Evolutionary conservation across 1,140 invertebrate genomes (phyloP).

Genomic region (Bradysia coprophila): DNA sequence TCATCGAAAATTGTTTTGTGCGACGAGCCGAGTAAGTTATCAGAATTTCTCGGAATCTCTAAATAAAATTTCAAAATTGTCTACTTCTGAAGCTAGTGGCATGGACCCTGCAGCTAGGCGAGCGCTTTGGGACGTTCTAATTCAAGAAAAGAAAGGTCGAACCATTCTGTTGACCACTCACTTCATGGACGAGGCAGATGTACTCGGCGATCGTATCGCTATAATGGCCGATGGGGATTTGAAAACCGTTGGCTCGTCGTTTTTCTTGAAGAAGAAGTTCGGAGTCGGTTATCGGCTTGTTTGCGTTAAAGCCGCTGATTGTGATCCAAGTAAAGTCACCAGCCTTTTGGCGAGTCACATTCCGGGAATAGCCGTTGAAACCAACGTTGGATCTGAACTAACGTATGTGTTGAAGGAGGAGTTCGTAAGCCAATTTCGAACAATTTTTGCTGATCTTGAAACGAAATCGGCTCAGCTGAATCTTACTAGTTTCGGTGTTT

Average conservation of each 20-base stretch:
- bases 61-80: too few species aligned
- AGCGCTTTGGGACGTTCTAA: constrained; percentile 69
- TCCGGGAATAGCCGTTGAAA: background rate
- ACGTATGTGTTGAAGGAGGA: constrained; percentile 12
- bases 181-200: constrained; percentile 92
- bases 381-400: background rate
- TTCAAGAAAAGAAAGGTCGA: constrained; percentile 26
- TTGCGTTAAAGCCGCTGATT: constrained; percentile 26
- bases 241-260: constrained; percentile 23
- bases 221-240: constrained; percentile 53
- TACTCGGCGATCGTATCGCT: constrained; percentile 74
- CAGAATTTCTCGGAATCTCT: too few species aligned
- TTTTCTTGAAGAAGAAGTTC: constrained; percentile 50
- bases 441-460: constrained; percentile 40
- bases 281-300: constrained; percentile 39
- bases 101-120: constrained; percentile 81
- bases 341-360: background rate
- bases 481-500: constrained; percentile 34
- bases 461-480: constrained; percentile 31
- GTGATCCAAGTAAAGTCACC: constrained; percentile 24
- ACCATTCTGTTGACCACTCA: constrained; percentile 83
- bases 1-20: constrained; percentile 44
- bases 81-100: too few species aligned
- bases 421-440: constrained; percentile 17
- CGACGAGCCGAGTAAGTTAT: constrained; percentile 83